Evolutionary conservation across 2,888 invertebrate genomes (phyloP).

Genomic region (Alitta virens): DNA sequence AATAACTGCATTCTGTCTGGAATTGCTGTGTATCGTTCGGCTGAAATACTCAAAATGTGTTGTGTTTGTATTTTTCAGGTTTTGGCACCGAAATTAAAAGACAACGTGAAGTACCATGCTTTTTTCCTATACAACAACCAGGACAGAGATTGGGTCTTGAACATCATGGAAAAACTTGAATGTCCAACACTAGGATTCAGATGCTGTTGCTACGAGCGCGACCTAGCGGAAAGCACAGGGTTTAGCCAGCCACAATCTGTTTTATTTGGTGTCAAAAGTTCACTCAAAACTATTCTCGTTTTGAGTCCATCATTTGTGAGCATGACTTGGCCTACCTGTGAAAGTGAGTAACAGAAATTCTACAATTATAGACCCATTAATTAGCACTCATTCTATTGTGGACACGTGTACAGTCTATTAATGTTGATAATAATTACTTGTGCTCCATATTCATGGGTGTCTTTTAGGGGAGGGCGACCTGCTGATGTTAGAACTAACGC

Average conservation of each 20-base stretch:
- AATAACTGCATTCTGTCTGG: too few species aligned
- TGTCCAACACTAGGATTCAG: conserved; percentile 22
- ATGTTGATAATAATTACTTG: too few species aligned
- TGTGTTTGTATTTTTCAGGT: conserved; percentile 8
- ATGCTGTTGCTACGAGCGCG: conserved; percentile 25
- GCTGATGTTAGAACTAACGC: too few species aligned
- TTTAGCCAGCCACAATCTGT: conserved; percentile 1
- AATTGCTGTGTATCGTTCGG: too few species aligned
- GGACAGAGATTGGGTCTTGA: conserved; percentile 25
- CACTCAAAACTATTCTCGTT: conserved; percentile 23
- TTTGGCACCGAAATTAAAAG: conserved; percentile 16
- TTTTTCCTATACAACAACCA: conserved; percentile 27
- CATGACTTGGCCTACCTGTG: conserved; percentile 22
- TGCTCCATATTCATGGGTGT: too few species aligned
- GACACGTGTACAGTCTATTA: too few species aligned
- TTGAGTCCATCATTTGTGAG: conserved; percentile 25
- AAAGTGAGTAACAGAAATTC: conserved; percentile 1
- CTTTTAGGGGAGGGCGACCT: too few species aligned
- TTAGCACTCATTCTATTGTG: too few species aligned
- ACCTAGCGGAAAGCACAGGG: not conserved
- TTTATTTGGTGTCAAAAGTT: conserved; percentile 18
- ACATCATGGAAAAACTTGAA: conserved; percentile 24
- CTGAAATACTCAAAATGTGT: not conserved
- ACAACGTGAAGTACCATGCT: conserved; percentile 17
- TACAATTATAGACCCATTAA: too few species aligned